Percentiles rank a stretch among this genome's conserved stretches.
These are phyloP conservation scores for Australoheros facetus DNA, from an alignment of 2,797 vertebrate species.

Conservation along the genomic window DNA sequence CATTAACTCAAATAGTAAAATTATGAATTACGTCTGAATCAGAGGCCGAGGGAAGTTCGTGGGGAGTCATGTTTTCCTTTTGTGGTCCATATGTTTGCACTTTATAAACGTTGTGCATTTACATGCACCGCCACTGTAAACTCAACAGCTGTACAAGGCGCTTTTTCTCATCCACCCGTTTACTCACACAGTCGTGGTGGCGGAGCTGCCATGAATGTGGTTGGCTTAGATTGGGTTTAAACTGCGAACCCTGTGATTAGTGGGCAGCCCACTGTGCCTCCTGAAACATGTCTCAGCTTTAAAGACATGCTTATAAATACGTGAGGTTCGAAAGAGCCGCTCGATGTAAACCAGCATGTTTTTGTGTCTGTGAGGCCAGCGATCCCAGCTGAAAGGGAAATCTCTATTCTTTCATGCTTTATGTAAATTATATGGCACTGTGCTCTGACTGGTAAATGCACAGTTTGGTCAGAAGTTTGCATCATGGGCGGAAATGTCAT, in stretches of 20 bases:
- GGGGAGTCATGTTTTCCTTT: not conserved
- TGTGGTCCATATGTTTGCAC: not conserved
- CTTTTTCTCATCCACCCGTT: not conserved
- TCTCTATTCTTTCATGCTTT: not conserved
- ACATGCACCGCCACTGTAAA: not conserved
- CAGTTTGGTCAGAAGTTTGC: no score
- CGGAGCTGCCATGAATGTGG: not conserved
- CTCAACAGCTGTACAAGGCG: not conserved
- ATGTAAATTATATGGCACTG: not conserved
- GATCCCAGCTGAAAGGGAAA: not conserved
- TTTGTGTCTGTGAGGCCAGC: not conserved
- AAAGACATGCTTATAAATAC: not conserved
- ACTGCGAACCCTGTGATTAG: constrained; percentile 5
- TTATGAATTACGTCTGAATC: not conserved
- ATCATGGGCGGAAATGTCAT: no score
- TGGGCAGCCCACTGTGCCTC: not conserved
- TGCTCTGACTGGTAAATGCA: no score
- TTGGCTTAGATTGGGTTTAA: not conserved
- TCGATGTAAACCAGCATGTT: not conserved
- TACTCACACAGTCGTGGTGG: not conserved
- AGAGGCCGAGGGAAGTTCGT: not conserved
- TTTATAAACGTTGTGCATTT: not conserved
- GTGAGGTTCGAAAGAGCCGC: not conserved
- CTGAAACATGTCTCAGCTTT: constrained; percentile 10
- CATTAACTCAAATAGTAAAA: not conserved